Conservation (phyloP, 2,888 invertebrate species). For the Thysanoteuthis rhombus region DNA sequence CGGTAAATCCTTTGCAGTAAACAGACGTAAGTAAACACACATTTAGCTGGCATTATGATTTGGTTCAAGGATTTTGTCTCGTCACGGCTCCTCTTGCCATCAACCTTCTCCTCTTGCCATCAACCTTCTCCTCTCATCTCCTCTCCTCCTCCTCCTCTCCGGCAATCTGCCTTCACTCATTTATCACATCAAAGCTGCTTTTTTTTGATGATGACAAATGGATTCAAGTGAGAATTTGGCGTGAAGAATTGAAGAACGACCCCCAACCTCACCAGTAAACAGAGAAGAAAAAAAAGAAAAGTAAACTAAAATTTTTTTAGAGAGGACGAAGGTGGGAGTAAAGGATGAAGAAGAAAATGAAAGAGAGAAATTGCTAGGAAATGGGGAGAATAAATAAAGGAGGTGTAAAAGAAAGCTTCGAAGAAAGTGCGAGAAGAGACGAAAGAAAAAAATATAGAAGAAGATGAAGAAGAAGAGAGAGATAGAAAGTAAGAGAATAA, state of each 20-base stretch:
- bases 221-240: constrained; percentile 12
- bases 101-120: background rate
- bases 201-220: background rate
- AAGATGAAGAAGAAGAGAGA: background rate
- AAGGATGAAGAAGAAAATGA: background rate
- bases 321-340: background rate
- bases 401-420: fast-evolving
- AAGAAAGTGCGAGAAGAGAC: background rate
- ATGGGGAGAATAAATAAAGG: background rate
- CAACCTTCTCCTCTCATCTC: background rate
- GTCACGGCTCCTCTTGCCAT: background rate
- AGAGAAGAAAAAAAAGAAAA: too few relatives aligned
- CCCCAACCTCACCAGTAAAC: too few relatives aligned
- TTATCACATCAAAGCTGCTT: background rate
- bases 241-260: background rate
- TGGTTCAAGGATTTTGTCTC: background rate
- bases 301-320: too few relatives aligned
- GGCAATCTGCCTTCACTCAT: background rate
- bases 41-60: background rate
- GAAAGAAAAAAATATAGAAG: too few relatives aligned
- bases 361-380: background rate
- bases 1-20: background rate
- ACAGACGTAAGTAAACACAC: constrained; percentile 12
- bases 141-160: background rate
- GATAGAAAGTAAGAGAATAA: background rate